phyloP scores from a whole-genome alignment of 2,797 vertebrate species.

The Lepidocolaptes lacrymiger region DNA sequence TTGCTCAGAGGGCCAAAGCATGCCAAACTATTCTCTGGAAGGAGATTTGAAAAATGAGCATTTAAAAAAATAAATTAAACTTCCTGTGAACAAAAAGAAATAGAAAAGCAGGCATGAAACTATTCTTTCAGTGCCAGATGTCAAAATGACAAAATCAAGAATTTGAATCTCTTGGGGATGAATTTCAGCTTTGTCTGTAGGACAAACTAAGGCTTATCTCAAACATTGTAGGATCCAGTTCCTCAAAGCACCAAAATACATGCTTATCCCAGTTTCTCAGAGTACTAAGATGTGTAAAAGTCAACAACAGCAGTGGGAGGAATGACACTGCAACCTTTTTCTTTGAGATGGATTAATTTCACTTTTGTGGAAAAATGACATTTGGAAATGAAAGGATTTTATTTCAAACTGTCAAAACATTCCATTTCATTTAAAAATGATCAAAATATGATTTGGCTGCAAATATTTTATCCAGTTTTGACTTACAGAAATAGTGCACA shows the following conservation, averaged over 20 bases:
- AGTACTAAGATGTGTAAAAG: background rate
- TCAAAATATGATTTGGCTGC: background rate
- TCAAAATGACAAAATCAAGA: conserved; percentile 39
- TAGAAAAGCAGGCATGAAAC: conserved; percentile 19
- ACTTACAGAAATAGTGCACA: background rate
- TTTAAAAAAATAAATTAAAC: background rate
- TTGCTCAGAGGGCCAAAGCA: conserved; percentile 7
- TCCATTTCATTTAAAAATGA: background rate
- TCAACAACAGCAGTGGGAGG: background rate
- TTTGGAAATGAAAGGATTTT: background rate
- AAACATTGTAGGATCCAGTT: background rate
- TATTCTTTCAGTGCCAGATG: background rate
- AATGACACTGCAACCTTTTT: background rate
- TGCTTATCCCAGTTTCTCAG: background rate
- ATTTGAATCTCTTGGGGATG: conserved; percentile 4
- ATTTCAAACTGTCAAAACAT: conserved; percentile 6
- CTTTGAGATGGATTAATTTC: background rate
- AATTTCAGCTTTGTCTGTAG: conserved; percentile 37
- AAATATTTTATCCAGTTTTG: background rate
- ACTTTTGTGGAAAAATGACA: background rate
- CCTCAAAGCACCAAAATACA: conserved; percentile 6
- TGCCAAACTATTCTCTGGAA: conserved; percentile 19
- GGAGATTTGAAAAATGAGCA: conserved; percentile 17
- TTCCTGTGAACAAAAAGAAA: background rate
- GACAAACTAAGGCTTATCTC: conserved; percentile 12